These are phyloP conservation scores for Metacarcinus magister DNA, from an alignment of 2,888 invertebrate species.

Conservation along the genomic window DNA sequence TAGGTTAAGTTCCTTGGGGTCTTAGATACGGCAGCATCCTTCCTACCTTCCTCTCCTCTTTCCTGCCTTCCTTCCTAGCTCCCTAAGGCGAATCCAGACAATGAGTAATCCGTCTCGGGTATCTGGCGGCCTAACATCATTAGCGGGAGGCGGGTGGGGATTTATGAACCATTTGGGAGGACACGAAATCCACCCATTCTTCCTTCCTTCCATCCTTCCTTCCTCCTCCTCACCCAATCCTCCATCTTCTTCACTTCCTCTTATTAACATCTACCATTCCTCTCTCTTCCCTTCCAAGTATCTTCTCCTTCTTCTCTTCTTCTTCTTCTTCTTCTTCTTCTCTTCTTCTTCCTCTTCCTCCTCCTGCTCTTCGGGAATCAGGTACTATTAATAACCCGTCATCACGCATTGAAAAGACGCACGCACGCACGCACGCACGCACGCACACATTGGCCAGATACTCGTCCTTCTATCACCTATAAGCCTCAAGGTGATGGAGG, in stretches of 20 bases:
- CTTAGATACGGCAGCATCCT: too few relatives aligned
- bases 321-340: not conserved
- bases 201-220: not conserved
- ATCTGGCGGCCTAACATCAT: slow-evolving; percentile 22
- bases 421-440: not conserved
- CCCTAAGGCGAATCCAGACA: not conserved
- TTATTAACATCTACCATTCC: not conserved
- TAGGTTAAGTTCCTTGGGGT: too few relatives aligned
- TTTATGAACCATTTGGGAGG: not conserved
- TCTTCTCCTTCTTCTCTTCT: not conserved
- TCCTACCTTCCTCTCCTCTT: too few relatives aligned
- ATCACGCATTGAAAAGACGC: too few relatives aligned
- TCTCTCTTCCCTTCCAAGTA: not conserved
- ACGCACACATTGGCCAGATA: not conserved
- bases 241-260: not conserved
- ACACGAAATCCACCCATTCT: not conserved
- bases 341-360: too few relatives aligned
- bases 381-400: too few relatives aligned
- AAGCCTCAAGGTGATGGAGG: not conserved
- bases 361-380: too few relatives aligned
- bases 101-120: slow-evolving; percentile 27
- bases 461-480: not conserved
- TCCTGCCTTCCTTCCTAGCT: not conserved
- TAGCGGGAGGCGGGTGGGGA: slow-evolving; percentile 22
- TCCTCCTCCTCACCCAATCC: not conserved